A percentile compares a stretch with the other conserved stretches of the same genome.
Conservation (phyloP, 2,888 invertebrate genomes). For the Cheilosia soror region DNA sequence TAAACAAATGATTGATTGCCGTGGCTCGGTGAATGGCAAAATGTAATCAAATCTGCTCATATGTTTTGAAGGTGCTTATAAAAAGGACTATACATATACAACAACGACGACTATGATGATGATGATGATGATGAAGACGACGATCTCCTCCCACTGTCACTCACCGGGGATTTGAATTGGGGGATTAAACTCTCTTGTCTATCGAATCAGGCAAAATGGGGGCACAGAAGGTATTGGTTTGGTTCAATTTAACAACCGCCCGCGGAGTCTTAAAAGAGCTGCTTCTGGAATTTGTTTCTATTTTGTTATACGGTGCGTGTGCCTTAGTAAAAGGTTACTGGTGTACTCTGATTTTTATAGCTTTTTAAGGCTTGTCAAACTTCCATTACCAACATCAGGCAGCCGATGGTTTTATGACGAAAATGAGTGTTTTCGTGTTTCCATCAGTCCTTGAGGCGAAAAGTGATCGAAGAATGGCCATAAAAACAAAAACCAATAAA, state of each 20-base stretch:
- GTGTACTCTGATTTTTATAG: slow-evolving; percentile 71
- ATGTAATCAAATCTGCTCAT: slow-evolving; percentile 74
- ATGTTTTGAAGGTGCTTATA: slow-evolving; percentile 66
- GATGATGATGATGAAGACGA: slow-evolving; percentile 44
- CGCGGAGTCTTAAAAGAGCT: slow-evolving; percentile 53
- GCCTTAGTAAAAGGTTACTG: slow-evolving; percentile 67
- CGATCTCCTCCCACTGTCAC: slow-evolving; percentile 51
- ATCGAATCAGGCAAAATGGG: slow-evolving; percentile 46
- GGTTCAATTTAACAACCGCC: slow-evolving; percentile 58
- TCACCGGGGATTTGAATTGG: slow-evolving; percentile 62
- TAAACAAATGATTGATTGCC: slow-evolving; percentile 75
- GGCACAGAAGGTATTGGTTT: slow-evolving; percentile 37
- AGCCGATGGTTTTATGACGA: slow-evolving; percentile 60
- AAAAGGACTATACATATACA: slow-evolving; percentile 16
- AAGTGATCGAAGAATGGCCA: slow-evolving; percentile 63
- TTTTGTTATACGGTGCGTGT: background rate
- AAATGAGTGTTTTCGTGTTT: slow-evolving; percentile 75
- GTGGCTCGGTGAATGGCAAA: slow-evolving; percentile 62
- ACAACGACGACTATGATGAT: slow-evolving; percentile 37
- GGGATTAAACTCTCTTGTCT: slow-evolving; percentile 71
- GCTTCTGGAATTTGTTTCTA: background rate
- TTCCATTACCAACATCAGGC: slow-evolving; percentile 73
- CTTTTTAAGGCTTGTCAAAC: slow-evolving; percentile 75
- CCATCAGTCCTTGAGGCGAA: slow-evolving; percentile 62
- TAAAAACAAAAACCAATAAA: slow-evolving; percentile 72